Evolutionary conservation across 2,888 invertebrate genomes (phyloP), one percentile per base, ranked within the genome.

Genomic region (Notocelia uddmanniana): DNA sequence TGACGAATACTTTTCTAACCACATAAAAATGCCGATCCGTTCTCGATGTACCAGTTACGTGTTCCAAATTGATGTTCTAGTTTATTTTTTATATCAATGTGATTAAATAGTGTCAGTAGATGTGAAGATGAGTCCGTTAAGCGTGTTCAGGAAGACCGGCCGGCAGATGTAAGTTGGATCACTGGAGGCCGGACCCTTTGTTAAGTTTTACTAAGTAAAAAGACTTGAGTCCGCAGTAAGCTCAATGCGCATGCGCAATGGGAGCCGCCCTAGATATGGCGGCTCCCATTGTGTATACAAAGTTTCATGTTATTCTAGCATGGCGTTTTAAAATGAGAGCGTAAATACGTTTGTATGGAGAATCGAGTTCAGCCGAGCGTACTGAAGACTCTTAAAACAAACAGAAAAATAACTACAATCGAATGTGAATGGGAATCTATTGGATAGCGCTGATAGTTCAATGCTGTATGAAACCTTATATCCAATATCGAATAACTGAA

Each of bases 141-240:
- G 79, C 13, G 83, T 80, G 18, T 77, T 86, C 68, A 84, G 63
- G 75, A 87, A 86, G 80, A 79, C 74, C 62, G 80, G 82, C 45
- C 79, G 80, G 69, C 80, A 84, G 73, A 78, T 84, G 86, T 86
- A 79, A 87, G 87, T 82, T 75, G 74, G 63, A 62, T n/a, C n/a
- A n/a, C n/a, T n/a, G n/a, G n/a, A n/a, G n/a, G n/a, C n/a, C n/a
- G n/a, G n/a, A n/a, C n/a, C n/a, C n/a, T n/a, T n/a, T n/a, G n/a
- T n/a, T n/a, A n/a, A n/a, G n/a, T n/a, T n/a, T n/a, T n/a, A n/a
- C n/a, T n/a, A n/a, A n/a, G n/a, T n/a, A n/a, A n/a, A n/a, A n/a
- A n/a, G n/a, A n/a, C n/a, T n/a, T n/a, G n/a, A n/a, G n/a, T n/a
- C n/a, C n/a, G n/a, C n/a, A n/a, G n/a, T n/a, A n/a, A n/a, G n/a